phyloP scores from a whole-genome alignment of 2,113 vertebrate species.

The Crotalus tigris region DNA sequence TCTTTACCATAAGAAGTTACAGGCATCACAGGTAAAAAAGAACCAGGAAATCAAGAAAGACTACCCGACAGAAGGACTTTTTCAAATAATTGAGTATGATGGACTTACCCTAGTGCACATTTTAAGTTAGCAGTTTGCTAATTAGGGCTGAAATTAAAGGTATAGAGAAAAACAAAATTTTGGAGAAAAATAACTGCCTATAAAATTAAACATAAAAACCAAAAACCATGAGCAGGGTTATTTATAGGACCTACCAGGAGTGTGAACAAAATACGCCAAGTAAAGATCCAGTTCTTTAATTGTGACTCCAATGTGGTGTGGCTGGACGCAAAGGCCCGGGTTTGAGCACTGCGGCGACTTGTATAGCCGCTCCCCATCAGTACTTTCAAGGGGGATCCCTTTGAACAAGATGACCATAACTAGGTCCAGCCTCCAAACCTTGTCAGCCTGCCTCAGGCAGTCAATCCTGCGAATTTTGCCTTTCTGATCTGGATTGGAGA shows the following conservation, averaged over 20 bases:
- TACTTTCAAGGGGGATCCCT: slow-evolving; percentile 83
- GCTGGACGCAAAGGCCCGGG: slow-evolving; percentile 84
- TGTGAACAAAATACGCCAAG: slow-evolving; percentile 77
- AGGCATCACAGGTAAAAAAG: neutral
- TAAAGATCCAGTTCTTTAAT: slow-evolving; percentile 82
- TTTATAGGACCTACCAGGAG: slow-evolving; percentile 67
- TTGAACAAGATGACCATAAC: slow-evolving; percentile 87
- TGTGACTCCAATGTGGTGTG: slow-evolving; percentile 81
- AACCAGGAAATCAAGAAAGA: neutral
- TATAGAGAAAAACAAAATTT: neutral
- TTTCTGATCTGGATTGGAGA: slow-evolving; percentile 97
- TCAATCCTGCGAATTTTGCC: slow-evolving; percentile 95
- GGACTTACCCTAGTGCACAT: neutral
- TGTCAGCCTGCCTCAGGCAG: slow-evolving; percentile 83
- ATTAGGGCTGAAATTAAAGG: neutral
- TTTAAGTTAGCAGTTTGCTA: slow-evolving; percentile 1
- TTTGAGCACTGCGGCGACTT: slow-evolving; percentile 84
- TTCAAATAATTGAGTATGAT: neutral
- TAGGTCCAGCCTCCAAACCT: slow-evolving; percentile 84
- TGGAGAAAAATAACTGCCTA: neutral
- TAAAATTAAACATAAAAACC: slow-evolving; percentile 8
- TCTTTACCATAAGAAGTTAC: neutral
- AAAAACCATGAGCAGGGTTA: neutral
- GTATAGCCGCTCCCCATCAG: slow-evolving; percentile 79
- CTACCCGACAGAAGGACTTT: neutral